Base-by-base conservation (phyloP, 2,797 vertebrate species). In the Bovichtus diacanthus region DNA sequence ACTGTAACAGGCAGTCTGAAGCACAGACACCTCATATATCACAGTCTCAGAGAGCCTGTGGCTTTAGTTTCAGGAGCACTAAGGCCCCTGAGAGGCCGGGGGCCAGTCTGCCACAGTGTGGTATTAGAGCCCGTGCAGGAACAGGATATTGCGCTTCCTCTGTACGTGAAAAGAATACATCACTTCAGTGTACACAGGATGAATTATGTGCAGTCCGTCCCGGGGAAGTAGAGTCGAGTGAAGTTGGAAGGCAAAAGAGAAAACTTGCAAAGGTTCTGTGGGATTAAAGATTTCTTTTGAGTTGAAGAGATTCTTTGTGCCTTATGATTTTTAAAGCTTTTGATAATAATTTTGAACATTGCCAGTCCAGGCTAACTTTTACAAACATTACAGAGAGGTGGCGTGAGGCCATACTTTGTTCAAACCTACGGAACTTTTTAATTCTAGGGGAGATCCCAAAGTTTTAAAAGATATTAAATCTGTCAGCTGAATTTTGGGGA, bases 71-170 rank as follows among this genome's bases (percentile, higher is more conserved):
- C 85, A 86, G 90, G 80, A 84, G 86, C 70, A 69, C 79, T 81
- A 74, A 50, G 85, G 77, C 78, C 85, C 88, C 83, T 56, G 53
- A 77, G 87, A 87, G 87, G 82, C 82, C 80, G 59, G 73, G 80
- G 83, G 85, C 81, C 74, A 63, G 79, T 79, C 70, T 74, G 85
- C 87, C 85, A 88, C 76, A 70, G 76, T 87, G 85, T 75, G 71
- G 86, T 85, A 91, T 87, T 90, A 88, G 86, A 83, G 82, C 74
- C 79, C 23, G 63, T 80, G 79, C 67, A 46, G 91, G 87, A 94
- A 95, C 91, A 93, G 94, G 93, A 95, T 94, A 94, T 93, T 93
- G 87, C 74, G 84, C 87, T 95, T 94, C 94, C 94, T 92, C 88
- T 62, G 76, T 86, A 89, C 87, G 92, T 91, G 89, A 91, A 91